Conservation (phyloP, 2,888 invertebrate species). For the Drosophila eohydei region DNA sequence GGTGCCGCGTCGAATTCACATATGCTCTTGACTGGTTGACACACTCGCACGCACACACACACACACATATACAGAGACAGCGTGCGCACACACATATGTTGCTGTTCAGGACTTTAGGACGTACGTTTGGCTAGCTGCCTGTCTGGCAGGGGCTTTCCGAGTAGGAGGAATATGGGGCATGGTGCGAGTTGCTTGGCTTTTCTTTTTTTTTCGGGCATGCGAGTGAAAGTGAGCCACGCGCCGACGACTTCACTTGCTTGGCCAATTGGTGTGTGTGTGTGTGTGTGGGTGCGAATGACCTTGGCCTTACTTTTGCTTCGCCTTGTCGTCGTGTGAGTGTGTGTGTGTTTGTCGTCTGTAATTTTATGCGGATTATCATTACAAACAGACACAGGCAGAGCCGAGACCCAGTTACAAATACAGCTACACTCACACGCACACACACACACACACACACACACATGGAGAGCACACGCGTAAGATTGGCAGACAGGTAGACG, state of each 20-base stretch:
- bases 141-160: slow-evolving; percentile 22
- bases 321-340: slow-evolving; percentile 42
- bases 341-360: slow-evolving; percentile 70
- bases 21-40: slow-evolving; percentile 71
- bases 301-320: slow-evolving; percentile 72
- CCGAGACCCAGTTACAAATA: slow-evolving; percentile 27
- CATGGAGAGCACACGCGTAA: slow-evolving; percentile 56
- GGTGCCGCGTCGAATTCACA: slow-evolving; percentile 61
- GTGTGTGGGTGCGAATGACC: slow-evolving; percentile 64
- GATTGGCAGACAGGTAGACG: slow-evolving; percentile 71
- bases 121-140: slow-evolving; percentile 52
- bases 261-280: slow-evolving; percentile 60
- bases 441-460: slow-evolving; percentile 17
- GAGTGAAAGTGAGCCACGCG: slow-evolving; percentile 72
- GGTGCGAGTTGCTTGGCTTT: slow-evolving; percentile 27
- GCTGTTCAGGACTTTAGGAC: slow-evolving; percentile 46
- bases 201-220: slow-evolving; percentile 48
- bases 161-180: slow-evolving; percentile 4
- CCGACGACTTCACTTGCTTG: slow-evolving; percentile 67
- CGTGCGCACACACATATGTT: slow-evolving; percentile 43
- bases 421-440: not conserved
- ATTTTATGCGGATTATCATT: slow-evolving; percentile 83
- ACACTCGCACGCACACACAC: slow-evolving; percentile 46
- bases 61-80: slow-evolving; percentile 8
- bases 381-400: slow-evolving; percentile 55